Base-by-base conservation (phyloP, 2,888 invertebrate genomes). In the Chaetoderma sp. region DNA sequence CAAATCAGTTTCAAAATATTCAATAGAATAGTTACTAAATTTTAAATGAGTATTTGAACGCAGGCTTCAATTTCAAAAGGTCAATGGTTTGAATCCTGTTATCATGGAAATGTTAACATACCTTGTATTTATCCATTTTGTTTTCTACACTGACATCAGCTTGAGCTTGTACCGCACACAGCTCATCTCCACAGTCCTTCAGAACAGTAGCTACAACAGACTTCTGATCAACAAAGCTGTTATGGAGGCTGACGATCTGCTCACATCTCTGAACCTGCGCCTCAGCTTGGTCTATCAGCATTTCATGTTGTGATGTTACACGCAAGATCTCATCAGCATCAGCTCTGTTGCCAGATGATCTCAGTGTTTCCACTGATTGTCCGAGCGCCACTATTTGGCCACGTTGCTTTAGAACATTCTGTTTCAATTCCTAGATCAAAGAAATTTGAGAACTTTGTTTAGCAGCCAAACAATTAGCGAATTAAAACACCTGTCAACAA, bases 221-320 rank as follows among this genome's bases (percentile, higher is more conserved):
- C 57, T 72, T 71, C 68, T 76, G 88, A 0, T 93, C 92, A 60
- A 94, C 91, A 86, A 94, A 96, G 81, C 96, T 95, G 83, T 97
- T 95, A 16, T 96, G 90, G 10, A 96, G 84, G 1, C 93, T 84
- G 16, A 96, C 84, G 0, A 95, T 88, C 75, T 94, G 93, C 73
- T 93, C 91, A 6, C 96, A 77, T 64, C 81, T 83, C 25, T 74
- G 71, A 21, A 88, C 84, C 91, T 92, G 0, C 68, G 94, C 93
- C 87, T 95, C 94, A 65, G 96, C 92, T 2, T 92, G 90, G 76
- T 91, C 91, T 77, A 94, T 93, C 60, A 96, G 88, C 78, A 95
- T 94, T 78, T 95, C 94, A 86, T 95, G 94, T 80, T 94, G 92
- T 0, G 91, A 89, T 0, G 94, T 83, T 32, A 96, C 91, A 55